Base-by-base conservation (phyloP, 2,888 invertebrate genomes). In the Silvanus unidentatus region DNA sequence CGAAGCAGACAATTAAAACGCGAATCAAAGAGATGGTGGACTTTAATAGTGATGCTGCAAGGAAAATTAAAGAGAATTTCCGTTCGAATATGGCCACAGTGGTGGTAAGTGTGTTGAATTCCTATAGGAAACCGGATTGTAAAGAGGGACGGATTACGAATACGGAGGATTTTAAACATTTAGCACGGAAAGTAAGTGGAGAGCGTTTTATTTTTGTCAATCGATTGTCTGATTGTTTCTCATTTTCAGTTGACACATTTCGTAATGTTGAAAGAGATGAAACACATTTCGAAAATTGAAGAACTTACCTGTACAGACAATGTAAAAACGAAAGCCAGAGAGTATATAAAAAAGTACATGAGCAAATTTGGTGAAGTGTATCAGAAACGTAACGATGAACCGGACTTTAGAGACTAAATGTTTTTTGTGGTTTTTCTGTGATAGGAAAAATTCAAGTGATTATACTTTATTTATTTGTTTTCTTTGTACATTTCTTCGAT, bases 291-390 rank as follows among this genome's bases (percentile, higher is more conserved):
- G 50, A 84, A 84, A 35, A 86, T 89, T 2, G 88, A 91, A 52
- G 90, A 92, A 59, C 73, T 94, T 40, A 82, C 87, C 41, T 90
- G 90, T 59, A 92, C 88, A 29, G 91, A 93, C 56, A 90, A 90
- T 45, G 96, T 97, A 5, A 91, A 93, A 59, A 84, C 88, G 58
- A 98, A 98, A 72, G 93, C 96, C 13, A 88, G 88, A 69, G 96
- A 93, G 72, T 97, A 92, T 70, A 91, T 97, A 44, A 84, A 82
- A 64, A 95, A 94, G 68, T 97, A 97, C 72, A 97, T 98, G 97
- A 83, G 84, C 15, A 94, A 94, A 72, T 95, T 91, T 72, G 94
- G 93, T 0, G 80, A 86, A 1, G 78, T 84, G 22, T 92, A 91
- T 73, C 77, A 77, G 51, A 75, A 84, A 53, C 80, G 82, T 30